phyloP scores from a whole-genome alignment of 2,888 invertebrate species.

The Zelleria hepariella region DNA sequence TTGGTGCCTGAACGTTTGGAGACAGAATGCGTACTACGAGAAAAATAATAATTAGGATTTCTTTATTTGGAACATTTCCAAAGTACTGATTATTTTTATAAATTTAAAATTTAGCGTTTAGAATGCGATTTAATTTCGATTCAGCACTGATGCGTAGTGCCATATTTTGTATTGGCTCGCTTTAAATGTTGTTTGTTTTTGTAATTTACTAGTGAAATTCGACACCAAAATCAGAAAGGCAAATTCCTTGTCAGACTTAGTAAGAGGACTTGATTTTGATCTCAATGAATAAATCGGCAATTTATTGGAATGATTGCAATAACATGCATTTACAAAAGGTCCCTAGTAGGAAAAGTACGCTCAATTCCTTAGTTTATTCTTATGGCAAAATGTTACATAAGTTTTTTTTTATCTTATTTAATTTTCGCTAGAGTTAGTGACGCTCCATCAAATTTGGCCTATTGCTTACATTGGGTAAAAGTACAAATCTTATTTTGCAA shows the following conservation, averaged over 20 bases:
- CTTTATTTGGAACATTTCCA: slow-evolving; percentile 53
- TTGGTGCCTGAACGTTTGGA: slow-evolving; percentile 61
- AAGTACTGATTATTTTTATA: slow-evolving; percentile 66
- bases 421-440: background rate
- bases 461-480: slow-evolving; percentile 27
- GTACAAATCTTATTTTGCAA: slow-evolving; percentile 44
- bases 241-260: slow-evolving; percentile 46
- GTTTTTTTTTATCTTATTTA: background rate
- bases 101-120: slow-evolving; percentile 48
- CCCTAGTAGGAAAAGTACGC: background rate
- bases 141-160: slow-evolving; percentile 65
- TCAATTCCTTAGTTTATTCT: slow-evolving; percentile 1
- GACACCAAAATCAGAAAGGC: slow-evolving; percentile 66
- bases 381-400: background rate
- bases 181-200: slow-evolving; percentile 46
- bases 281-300: slow-evolving; percentile 51
- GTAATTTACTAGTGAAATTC: slow-evolving; percentile 61
- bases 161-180: slow-evolving; percentile 65
- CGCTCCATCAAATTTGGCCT: slow-evolving; percentile 28
- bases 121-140: slow-evolving; percentile 34
- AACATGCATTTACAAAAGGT: background rate
- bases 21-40: slow-evolving; percentile 35
- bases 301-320: slow-evolving; percentile 17
- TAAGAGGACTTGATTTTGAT: slow-evolving; percentile 61
- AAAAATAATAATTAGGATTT: slow-evolving; percentile 31